These are phyloP conservation scores for Minunthozetes semirufus DNA, from an alignment of 2,888 invertebrate genomes.

Conservation along the genomic window DNA sequence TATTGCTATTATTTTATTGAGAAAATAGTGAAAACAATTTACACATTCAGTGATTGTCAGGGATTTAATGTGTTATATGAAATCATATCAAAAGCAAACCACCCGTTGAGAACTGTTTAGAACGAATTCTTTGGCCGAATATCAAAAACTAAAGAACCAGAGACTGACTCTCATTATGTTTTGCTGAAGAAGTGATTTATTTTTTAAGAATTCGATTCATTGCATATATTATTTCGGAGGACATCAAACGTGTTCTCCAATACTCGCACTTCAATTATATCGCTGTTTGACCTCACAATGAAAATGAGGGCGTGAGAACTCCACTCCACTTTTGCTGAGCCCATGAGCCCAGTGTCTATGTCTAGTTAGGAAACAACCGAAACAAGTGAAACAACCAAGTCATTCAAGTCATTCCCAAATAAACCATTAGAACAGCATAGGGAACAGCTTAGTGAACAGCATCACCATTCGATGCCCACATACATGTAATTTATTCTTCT, in stretches of 20 bases:
- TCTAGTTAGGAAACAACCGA: conserved; percentile 8
- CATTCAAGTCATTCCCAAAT: conserved; percentile 2
- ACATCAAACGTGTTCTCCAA: conserved; percentile 8
- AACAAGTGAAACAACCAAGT: too few relatives aligned
- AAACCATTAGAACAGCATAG: neutral
- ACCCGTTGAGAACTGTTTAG: neutral
- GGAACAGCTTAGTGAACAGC: too few relatives aligned
- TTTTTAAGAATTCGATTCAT: conserved; percentile 14
- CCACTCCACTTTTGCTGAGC: neutral
- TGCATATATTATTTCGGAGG: conserved; percentile 12
- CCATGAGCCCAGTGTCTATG: neutral
- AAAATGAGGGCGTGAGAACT: conserved; percentile 24
- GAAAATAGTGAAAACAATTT: neutral
- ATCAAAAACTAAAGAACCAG: neutral
- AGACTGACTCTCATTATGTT: neutral
- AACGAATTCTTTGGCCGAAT: neutral
- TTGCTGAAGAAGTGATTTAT: conserved; percentile 15
- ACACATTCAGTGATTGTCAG: neutral
- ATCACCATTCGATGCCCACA: neutral
- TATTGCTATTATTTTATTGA: neutral
- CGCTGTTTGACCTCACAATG: conserved; percentile 22
- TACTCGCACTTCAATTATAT: conserved; percentile 20
- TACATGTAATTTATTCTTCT: neutral
- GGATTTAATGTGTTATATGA: neutral
- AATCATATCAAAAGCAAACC: conserved; percentile 7